Base-by-base conservation (phyloP, 2,797 vertebrate genomes). In the Alexandromys oeconomus region DNA sequence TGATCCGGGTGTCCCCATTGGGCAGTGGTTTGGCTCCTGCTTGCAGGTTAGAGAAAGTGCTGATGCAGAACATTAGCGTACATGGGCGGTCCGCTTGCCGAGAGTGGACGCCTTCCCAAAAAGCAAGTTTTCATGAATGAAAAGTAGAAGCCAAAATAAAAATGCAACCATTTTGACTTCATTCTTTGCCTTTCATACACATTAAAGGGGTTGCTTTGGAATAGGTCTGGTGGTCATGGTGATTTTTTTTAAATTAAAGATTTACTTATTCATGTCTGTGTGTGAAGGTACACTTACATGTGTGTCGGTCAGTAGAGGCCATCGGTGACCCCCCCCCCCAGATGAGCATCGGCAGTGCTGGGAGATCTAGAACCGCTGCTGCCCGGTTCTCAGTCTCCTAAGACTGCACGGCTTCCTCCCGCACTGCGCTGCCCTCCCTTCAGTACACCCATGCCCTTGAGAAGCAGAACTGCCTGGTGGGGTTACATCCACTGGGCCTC, bases 131-230 rank as follows among this genome's bases (percentile, higher is more conserved):
- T 67, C 91, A 48, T 87, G 81, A 92, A 71, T 93, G 73, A 89
- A 91, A 96, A 89, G 67, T 92, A 82, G 23, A 92, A 92, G 59
- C 61, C 23, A 65, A 93, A 94, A 27, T 88, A 80, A 95, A 97
- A 91, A 74, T 93, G 27, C 13, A 93, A 81, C 23, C 57, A 94
- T 94, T 92, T 81, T n/a, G 59, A 54, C 67, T 94, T 94, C 65
- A 63, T 84, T 91, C 59, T 85, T 59, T 94, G 43, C 25, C 29
- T 67, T 94, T 73, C 1, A 4, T 61, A 71, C 34, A 57, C 54
- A 40, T 78, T 61, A 71, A 92, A 89, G 79, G 29, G 2, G 73
- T 89, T 92, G 31, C 69, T 96, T 96, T 78, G 89, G 74, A 97
- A 86, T 43, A 63, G 48, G 46, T 57, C 51, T 48, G 29, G 59